Base-by-base conservation (phyloP, 2,888 invertebrate species). In the Cantharis rufa region DNA sequence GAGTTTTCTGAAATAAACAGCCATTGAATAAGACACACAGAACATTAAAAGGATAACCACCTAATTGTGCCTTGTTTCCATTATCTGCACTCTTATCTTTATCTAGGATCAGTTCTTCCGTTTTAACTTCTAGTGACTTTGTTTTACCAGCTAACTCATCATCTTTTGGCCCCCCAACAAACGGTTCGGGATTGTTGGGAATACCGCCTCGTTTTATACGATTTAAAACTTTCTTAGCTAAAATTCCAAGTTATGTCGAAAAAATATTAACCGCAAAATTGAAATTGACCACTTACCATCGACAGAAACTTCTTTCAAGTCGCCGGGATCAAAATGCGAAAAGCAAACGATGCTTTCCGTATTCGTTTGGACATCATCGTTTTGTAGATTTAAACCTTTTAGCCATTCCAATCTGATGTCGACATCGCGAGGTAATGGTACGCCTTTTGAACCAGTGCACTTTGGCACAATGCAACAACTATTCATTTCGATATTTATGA, bases 381-480 rank as follows among this genome's bases (percentile, higher is more conserved):
- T 75, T 62, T 75, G 74, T 13, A 86, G 76, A 64, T 83, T 78
- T 62, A 86, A 82, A 66, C 78, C 80, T 32, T 84, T 79, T 15
- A 85, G 74, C 85, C 86, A 86, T 78, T 82, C 82, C 69, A 82
- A 78, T 77, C 78, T 83, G n/a, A 80, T 70, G 62, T 82, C 81
- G 15, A 74, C 32, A 73, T 86, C 83, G 77, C 82, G 81, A 7
- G 86, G 86, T 77, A 86, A 86, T 15, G 84, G 81, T 71, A 86
- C 82, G 32, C 85, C 86, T 69, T 80, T 80, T 15, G 82, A 83
- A 78, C 84, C 85, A 78, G 83, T 81, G 76, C 87, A 86, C 73
- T 84, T 84, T 69, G 85, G 85, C 72, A 86, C 86, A 81, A 86
- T 84, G 83, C 86, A 87, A 69, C 77, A 81, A 81, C 72, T 79